phyloP scores from a whole-genome alignment of 2,888 invertebrate species.

The Caenorhabditis sp. region DNA sequence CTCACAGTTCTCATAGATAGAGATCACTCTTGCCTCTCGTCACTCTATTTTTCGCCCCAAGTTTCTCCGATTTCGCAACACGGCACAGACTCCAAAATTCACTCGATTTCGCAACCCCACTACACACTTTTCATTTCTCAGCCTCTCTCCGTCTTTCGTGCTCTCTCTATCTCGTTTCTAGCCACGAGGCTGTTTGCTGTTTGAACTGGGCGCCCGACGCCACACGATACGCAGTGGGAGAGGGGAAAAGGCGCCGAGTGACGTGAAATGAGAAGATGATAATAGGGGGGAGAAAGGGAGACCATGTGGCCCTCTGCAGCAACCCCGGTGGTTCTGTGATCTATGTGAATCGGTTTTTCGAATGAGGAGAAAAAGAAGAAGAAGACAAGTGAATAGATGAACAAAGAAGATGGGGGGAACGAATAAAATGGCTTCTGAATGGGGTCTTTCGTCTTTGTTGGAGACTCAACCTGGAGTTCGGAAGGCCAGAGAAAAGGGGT shows the following conservation, averaged over 20 bases:
- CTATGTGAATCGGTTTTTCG: conserved; percentile 29
- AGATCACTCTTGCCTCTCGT: conserved; percentile 19
- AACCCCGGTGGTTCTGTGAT: conserved; percentile 55
- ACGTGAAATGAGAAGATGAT: conserved; percentile 55
- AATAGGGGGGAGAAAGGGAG: conserved; percentile 37
- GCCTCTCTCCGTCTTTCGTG: conserved; percentile 18
- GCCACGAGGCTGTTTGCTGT: conserved; percentile 49
- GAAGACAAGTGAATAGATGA: not conserved
- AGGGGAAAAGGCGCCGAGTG: conserved; percentile 15
- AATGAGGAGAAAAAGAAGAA: not conserved
- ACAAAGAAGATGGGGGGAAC: not conserved
- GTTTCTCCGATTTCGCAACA: conserved; percentile 41
- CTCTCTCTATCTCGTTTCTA: conserved; percentile 16
- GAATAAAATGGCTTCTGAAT: not conserved
- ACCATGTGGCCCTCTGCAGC: conserved; percentile 46
- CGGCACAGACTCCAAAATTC: conserved; percentile 43
- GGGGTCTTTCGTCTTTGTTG: not conserved
- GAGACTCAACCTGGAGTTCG: no score
- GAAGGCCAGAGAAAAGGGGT: no score
- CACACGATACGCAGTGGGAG: not conserved
- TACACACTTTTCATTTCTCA: conserved; percentile 16
- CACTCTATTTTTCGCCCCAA: not conserved
- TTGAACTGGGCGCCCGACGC: conserved; percentile 49
- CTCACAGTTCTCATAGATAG: not conserved
- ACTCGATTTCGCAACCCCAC: conserved; percentile 38